Percentiles rank a stretch among this genome's conserved stretches.
These are phyloP conservation scores for Meiosimyza platycephala DNA, from an alignment of 2,888 invertebrate genomes.

Conservation along the genomic window DNA sequence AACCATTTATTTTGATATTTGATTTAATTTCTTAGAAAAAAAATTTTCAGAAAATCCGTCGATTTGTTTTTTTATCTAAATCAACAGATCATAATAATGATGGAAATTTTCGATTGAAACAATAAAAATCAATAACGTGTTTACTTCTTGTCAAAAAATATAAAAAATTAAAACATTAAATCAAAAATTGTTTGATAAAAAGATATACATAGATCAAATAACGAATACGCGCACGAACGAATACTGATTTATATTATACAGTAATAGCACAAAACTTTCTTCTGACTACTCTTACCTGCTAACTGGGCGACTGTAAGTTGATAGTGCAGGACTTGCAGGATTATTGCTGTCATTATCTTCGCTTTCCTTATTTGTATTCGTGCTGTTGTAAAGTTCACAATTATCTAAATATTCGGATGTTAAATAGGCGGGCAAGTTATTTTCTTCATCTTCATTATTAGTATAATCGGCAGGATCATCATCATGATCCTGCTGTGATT, in stretches of 20 bases:
- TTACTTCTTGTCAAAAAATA: no score
- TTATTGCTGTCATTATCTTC: conserved; percentile 62
- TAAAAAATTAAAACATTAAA: no score
- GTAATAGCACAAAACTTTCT: no score
- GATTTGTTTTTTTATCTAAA: no score
- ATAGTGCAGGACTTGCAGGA: conserved; percentile 63
- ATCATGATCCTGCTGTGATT: conserved; percentile 72
- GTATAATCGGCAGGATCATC: conserved; percentile 68
- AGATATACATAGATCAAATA: no score
- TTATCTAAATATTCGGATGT: conserved; percentile 78
- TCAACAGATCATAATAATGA: no score
- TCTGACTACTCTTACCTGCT: conserved; percentile 63
- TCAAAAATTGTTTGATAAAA: no score
- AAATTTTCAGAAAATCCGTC: conserved; percentile 32
- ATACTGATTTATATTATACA: no score
- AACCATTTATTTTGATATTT: no score
- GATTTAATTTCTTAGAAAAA: not conserved
- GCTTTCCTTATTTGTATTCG: conserved; percentile 64
- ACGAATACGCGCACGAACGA: no score
- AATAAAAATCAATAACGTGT: no score
- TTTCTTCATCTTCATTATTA: conserved; percentile 70
- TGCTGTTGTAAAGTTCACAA: conserved; percentile 69
- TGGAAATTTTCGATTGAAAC: no score
- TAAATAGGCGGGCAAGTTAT: conserved; percentile 79
- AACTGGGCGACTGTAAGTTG: conserved; percentile 68